A percentile compares a stretch with the other conserved stretches of the same genome.
Evolutionary conservation across 2,888 invertebrate species (phyloP).

Genomic region (Oligia fasciuncula): DNA sequence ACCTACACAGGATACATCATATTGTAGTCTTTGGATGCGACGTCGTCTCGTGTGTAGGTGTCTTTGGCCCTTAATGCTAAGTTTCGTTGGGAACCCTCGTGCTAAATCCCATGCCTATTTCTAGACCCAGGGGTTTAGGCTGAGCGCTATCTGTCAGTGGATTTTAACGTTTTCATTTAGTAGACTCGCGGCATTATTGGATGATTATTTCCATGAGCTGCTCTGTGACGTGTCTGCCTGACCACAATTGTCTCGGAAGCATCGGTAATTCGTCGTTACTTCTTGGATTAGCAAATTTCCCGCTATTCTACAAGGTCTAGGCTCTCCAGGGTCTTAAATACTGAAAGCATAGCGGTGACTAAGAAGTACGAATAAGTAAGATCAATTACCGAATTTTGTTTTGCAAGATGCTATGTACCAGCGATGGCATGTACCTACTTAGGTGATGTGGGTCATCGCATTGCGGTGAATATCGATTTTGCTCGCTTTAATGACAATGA

Average conservation of each 20-base stretch:
- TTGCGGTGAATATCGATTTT: slow-evolving; percentile 28
- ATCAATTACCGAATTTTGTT: not conserved
- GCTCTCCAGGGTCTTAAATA: not conserved
- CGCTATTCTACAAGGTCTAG: not conserved
- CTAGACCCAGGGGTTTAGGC: not conserved
- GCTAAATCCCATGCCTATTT: not conserved
- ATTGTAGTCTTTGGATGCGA: too few species aligned
- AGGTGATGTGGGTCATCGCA: slow-evolving; percentile 34
- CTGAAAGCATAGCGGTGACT: not conserved
- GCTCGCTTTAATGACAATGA: not conserved
- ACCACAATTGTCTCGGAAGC: not conserved
- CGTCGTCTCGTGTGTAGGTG: not conserved
- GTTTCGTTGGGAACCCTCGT: too few species aligned
- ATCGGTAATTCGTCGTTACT: not conserved
- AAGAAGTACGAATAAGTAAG: too few species aligned
- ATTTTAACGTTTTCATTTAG: not conserved
- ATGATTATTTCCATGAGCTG: not conserved
- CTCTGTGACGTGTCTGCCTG: not conserved
- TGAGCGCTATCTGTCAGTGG: not conserved
- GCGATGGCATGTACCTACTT: too few species aligned
- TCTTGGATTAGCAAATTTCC: not conserved
- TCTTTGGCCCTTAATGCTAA: not conserved
- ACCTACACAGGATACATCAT: too few species aligned
- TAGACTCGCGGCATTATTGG: not conserved
- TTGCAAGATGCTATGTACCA: not conserved